Evolutionary conservation across 2,888 invertebrate genomes (phyloP), one percentile per base, ranked within the genome.

Genomic region (Epistrophella euchroma): DNA sequence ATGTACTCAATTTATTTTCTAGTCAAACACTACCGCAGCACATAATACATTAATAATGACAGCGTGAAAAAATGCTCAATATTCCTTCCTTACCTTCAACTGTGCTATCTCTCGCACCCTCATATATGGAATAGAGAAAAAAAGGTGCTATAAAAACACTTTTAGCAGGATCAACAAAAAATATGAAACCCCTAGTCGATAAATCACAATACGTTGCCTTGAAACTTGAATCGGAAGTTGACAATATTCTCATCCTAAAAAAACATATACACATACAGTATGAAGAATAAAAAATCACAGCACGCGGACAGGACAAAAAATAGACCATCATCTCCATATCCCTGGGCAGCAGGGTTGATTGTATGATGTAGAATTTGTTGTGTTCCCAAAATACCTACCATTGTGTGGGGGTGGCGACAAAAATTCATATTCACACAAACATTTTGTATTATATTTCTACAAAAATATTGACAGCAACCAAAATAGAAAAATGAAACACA

Each of bases 161-260:
- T 66, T 62, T 58, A 55, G 78, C 45, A 62, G 60, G 52, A 60
- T 76, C 58, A 72, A 52, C 17, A 52, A 37, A 68, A 62, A 68
- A 47, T 17, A 43, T 70, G 43, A 25, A 56, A 40, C 60, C 58
- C 56, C 56, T 11, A 76, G 81, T 70, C 81, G 43, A 86, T 86
- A 86, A 86, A 86, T 86, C 81, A 81, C 76, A 73, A 74, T 76
- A 62, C 68, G 35, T 43, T 68, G 60, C n/a, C 58, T 62, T 50
- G 40, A 47, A 70, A 10, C 58, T 56, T 50, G 40, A 55, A 50
- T 64, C 64, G 62, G 50, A 73, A 62, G 60, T 52, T 70, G 60
- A 68, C 72, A 68, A 62, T 64, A 28, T 76, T 22, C 32, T 52
- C 55, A 11, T 22, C 32, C 45, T 43, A 37, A 22, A 19, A 73